phyloP scores from a whole-genome alignment of 2,113 vertebrate species.

The Trichomycterus rosablanca region DNA sequence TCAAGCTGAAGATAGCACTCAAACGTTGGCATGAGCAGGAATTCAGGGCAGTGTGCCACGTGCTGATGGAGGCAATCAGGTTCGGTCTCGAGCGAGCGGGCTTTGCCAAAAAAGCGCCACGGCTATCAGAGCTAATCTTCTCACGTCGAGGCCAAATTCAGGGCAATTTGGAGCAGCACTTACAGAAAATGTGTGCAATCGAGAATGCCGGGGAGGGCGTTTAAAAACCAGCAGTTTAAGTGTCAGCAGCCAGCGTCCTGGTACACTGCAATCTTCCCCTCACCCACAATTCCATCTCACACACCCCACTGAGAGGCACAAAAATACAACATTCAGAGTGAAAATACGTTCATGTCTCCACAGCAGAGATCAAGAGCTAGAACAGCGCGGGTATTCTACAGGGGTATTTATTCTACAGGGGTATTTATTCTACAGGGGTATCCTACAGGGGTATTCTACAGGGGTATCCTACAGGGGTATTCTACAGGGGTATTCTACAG shows the following conservation, averaged over 20 bases:
- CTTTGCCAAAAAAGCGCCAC: conserved; percentile 28
- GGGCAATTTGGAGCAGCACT: conserved; percentile 52
- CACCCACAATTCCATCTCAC: neutral
- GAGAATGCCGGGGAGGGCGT: conserved; percentile 44
- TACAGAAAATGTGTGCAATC: conserved; percentile 51
- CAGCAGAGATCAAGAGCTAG: too few species aligned
- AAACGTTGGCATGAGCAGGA: conserved; percentile 25
- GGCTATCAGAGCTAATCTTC: conserved; percentile 46
- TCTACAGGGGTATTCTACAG: too few species aligned
- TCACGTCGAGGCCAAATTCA: conserved; percentile 49
- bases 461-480: too few species aligned
- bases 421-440: too few species aligned
- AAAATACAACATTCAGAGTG: too few species aligned
- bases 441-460: too few species aligned
- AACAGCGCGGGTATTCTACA: too few species aligned
- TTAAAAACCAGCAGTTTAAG: conserved; percentile 42
- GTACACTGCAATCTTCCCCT: conserved; percentile 40
- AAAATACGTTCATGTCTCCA: too few species aligned
- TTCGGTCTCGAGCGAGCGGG: conserved; percentile 34
- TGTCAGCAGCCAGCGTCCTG: conserved; percentile 45
- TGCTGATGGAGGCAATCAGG: conserved; percentile 26
- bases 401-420: too few species aligned
- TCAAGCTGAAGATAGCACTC: conserved; percentile 1
- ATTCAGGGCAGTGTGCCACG: conserved; percentile 44
- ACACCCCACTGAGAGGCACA: too few species aligned